Percentiles rank a stretch among this genome's conserved stretches.
phyloP scores from a whole-genome alignment of 64 coral and sea anemone species.

The Trachythela sp. region DNA sequence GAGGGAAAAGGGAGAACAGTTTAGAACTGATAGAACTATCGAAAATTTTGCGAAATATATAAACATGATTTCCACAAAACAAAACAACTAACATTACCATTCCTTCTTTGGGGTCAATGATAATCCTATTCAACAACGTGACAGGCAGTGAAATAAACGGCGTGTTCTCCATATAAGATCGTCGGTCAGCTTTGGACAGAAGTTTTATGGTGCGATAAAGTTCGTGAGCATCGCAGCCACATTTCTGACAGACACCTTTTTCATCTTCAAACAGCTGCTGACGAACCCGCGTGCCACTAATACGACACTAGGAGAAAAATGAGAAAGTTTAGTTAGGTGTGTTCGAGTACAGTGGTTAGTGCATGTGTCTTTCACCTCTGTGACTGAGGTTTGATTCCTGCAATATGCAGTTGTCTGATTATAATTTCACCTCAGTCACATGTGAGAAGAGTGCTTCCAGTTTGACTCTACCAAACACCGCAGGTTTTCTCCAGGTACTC shows the following conservation, averaged over 20 bases:
- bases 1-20: background rate
- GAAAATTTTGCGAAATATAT: background rate
- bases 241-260: constrained; percentile 80
- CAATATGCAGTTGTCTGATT: no score
- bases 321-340: background rate
- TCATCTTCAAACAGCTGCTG: constrained; percentile 73
- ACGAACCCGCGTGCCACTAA: constrained; percentile 60
- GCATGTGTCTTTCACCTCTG: no score
- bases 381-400: background rate
- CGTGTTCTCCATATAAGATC: constrained; percentile 58
- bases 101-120: constrained; percentile 86
- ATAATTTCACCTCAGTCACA: no score
- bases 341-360: no score
- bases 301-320: constrained; percentile 56
- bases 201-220: constrained; percentile 55
- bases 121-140: constrained; percentile 64
- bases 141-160: constrained; percentile 55
- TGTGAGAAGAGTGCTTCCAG: no score
- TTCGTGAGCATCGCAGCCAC: constrained; percentile 70
- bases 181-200: constrained; percentile 54
- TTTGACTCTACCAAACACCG: no score
- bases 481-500: no score
- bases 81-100: constrained; percentile 57
- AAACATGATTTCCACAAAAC: background rate
- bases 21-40: background rate